Evolutionary conservation across 2,888 invertebrate genomes (phyloP), one percentile per base, ranked within the genome.

Genomic region (Beris chalybata): DNA sequence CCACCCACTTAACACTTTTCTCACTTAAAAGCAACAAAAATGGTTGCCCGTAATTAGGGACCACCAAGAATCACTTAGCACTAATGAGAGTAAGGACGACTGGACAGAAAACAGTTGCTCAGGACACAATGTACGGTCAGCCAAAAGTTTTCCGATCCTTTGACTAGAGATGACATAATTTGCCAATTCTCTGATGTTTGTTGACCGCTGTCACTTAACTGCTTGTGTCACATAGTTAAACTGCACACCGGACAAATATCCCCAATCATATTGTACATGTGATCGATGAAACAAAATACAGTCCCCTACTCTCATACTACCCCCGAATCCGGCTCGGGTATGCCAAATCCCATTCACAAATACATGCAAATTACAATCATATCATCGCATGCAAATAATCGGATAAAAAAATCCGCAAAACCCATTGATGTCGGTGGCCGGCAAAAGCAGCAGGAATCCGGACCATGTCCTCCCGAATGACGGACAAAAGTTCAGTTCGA

Each of bases 131-230:
- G 13, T 11, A 5, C 12, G 22, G 48, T 48, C 48, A 4, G 12
- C 3, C 48, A 1, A 15, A 48, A 48, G 7, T 48, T 22, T 48
- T 48, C 48, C 48, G 48, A 4, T 48, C 6, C 12, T 48, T 48
- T 15, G 12, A 43, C 22, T 22, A 56, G 32, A 48, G 48, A 43
- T 57, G 45, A 59, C 61, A 56, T 57, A 64, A 65, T 64, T 56
- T 59, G 44, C 47, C 53, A 61, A 57, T 67, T 63, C 61, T 44
- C 63, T 67, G 54, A 65, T 55, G 59, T 67, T 69, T 69, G 65
- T 67, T 69, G 67, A 69, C 69, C 69, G 65, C 67, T 70, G 68
- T 70, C 70, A 70, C 70, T 70, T 70, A 69, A 70, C 69, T 61
- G 68, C 58, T 69, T 70, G 64, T 70, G 69, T 69, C 67, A 67